Evolutionary conservation across 1,140 invertebrate genomes (phyloP).

Genomic region (Ridgeia piscesae): DNA sequence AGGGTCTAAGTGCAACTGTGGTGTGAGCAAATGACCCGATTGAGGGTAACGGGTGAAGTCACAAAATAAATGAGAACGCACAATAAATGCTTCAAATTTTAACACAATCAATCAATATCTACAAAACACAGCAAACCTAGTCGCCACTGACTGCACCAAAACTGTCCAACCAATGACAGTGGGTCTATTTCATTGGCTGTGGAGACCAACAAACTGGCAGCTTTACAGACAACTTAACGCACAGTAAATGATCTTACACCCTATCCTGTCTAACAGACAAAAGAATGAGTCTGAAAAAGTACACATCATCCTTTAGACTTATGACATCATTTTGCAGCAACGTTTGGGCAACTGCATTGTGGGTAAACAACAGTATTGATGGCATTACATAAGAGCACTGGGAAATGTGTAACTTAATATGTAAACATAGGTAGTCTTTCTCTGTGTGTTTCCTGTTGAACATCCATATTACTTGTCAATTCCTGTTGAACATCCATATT

Average conservation of each 20-base stretch:
- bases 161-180: not conserved
- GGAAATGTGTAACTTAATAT: not conserved
- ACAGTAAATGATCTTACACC: not conserved
- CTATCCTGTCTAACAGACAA: not conserved
- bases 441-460: not conserved
- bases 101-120: not conserved
- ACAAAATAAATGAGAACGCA: not conserved
- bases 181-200: too few species aligned
- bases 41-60: too few species aligned
- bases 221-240: not conserved
- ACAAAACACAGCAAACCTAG: not conserved
- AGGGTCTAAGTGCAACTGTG: not conserved
- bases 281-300: not conserved
- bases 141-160: not conserved
- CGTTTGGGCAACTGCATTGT: not conserved
- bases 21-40: not conserved
- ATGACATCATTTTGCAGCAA: too few species aligned
- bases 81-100: conserved; percentile 1
- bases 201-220: not conserved
- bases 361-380: not conserved
- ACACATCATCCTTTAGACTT: too few species aligned
- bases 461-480: too few species aligned
- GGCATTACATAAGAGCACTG: not conserved
- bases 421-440: too few species aligned
- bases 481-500: not conserved